Percentiles rank a stretch among this genome's conserved stretches.
Conservation (phyloP, 2,888 invertebrate species). For the Erpobdella octoculata region DNA sequence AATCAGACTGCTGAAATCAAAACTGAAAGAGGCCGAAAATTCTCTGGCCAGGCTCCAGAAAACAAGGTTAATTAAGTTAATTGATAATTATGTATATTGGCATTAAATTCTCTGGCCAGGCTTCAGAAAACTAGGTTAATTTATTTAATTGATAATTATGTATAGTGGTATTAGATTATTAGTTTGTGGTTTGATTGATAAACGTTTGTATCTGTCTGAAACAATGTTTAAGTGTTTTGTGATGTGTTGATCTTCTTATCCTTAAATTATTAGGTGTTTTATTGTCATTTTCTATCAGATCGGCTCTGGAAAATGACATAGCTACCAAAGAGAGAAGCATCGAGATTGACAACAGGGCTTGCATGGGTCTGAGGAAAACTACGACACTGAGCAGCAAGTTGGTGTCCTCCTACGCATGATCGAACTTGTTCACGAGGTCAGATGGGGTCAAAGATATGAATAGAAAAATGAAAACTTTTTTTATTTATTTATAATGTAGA, state of each 20-base stretch:
- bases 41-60: constrained; percentile 60
- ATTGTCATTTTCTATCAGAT: no score
- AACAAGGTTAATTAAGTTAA: constrained; percentile 62
- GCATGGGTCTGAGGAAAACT: constrained; percentile 56
- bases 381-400: constrained; percentile 23
- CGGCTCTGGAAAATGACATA: constrained; percentile 75
- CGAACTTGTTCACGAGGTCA: not conserved
- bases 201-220: not conserved
- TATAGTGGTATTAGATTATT: not conserved
- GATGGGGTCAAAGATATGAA: not conserved
- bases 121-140: constrained; percentile 73
- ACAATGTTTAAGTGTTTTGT: no score
- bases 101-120: constrained; percentile 43
- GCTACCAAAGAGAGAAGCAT: constrained; percentile 77
- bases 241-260: no score
- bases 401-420: constrained; percentile 25
- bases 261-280: no score
- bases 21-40: constrained; percentile 61
- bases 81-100: not conserved
- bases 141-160: constrained; percentile 36
- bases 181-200: not conserved
- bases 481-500: no score
- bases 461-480: not conserved
- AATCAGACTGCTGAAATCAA: constrained; percentile 70
- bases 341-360: constrained; percentile 85